Evolutionary conservation across 2,797 vertebrate genomes (phyloP).

Genomic region (Enteromius anoplus): DNA sequence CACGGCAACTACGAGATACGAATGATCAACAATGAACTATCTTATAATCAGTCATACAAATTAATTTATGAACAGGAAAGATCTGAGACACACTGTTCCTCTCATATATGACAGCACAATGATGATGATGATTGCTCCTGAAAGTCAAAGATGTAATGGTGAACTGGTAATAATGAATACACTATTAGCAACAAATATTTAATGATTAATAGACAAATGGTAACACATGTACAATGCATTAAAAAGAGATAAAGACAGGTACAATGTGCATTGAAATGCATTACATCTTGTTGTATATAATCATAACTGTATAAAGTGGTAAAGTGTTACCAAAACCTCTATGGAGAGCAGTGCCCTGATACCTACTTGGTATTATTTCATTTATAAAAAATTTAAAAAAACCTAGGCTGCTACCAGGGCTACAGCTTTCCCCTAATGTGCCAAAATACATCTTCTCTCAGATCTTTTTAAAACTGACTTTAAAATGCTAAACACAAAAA

Average conservation of each 20-base stretch:
- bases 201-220: background rate
- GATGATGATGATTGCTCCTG: background rate
- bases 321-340: background rate
- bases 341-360: background rate
- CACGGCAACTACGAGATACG: background rate
- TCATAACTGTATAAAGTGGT: background rate
- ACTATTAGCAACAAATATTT: background rate
- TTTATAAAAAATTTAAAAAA: background rate
- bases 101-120: background rate
- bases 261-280: background rate
- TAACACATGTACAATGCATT: background rate
- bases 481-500: background rate
- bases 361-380: background rate
- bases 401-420: background rate
- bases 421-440: background rate
- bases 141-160: background rate
- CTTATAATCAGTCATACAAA: background rate
- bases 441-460: background rate
- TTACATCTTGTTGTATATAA: background rate
- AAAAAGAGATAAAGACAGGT: background rate
- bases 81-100: background rate
- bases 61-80: background rate
- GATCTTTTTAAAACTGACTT: background rate
- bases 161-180: background rate
- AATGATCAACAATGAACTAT: background rate